phyloP scores from a whole-genome alignment of 1,140 invertebrate genomes.

The Nautilus pompilius region DNA sequence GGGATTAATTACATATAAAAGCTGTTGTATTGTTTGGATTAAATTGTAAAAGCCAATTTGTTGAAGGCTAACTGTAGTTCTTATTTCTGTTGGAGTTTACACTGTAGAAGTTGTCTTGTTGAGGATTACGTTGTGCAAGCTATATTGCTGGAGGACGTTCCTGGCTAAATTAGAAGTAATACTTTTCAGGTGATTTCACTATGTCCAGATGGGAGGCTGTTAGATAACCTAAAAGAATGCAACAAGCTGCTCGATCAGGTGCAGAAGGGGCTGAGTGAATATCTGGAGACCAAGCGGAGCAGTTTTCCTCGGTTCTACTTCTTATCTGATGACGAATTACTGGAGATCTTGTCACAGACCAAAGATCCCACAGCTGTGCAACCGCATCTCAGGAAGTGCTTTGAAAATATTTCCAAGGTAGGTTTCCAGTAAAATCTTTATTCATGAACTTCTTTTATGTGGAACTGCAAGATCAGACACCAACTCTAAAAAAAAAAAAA shows the following conservation, averaged over 20 bases:
- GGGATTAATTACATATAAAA: no score
- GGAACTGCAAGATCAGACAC: no score
- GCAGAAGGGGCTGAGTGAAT: constrained; percentile 71
- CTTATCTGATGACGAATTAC: constrained; percentile 81
- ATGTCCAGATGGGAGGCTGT: constrained; percentile 57
- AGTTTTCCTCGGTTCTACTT: constrained; percentile 81
- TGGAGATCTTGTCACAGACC: constrained; percentile 80
- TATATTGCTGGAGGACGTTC: no score
- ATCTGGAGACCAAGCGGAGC: constrained; percentile 79
- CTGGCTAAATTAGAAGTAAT: no score
- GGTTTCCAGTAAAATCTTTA: background rate
- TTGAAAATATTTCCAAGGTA: constrained; percentile 73
- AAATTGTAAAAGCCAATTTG: no score
- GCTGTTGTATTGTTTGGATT: no score
- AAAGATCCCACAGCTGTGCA: constrained; percentile 78
- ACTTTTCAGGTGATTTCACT: constrained; percentile 53
- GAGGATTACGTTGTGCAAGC: no score
- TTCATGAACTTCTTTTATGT: no score
- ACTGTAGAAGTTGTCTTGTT: no score
- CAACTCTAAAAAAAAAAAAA: no score
- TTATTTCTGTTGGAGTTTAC: no score
- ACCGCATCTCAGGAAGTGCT: constrained; percentile 75
- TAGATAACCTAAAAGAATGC: constrained; percentile 69
- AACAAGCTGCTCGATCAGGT: constrained; percentile 67
- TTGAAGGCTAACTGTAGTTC: no score